Base-by-base conservation (phyloP, 2,113 vertebrate species). In the Falcunculus frontatus region DNA sequence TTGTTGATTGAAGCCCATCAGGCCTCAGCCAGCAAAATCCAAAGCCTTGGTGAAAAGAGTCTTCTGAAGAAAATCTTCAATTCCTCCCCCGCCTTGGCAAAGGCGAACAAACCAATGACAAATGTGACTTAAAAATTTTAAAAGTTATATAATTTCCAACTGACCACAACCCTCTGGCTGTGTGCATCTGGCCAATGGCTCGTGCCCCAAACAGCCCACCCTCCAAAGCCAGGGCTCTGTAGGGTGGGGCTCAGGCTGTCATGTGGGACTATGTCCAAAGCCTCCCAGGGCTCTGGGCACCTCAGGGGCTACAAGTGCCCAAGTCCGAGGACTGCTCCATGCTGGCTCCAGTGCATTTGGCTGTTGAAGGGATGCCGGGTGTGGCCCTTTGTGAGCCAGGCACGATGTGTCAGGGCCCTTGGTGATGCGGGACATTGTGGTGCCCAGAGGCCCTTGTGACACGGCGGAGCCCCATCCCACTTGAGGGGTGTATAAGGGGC, bases 181-280 rank as follows among this genome's bases (percentile, higher is more conserved):
- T 0, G 1, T 56, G n/a, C 52, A 37, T 37, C 50, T 47, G 52
- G 21, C 27, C 41, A 8, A 6, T 33, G 27, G 41, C 41, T 56
- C 2, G 0, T 21, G 21, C 9, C 33, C 21, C 2, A 2, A 18
- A 37, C 0, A 7, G 39, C 26, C 26, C 26, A 12, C 2, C 7
- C 12, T 37, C 26, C 26, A 46, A 55, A 55, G 16, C 12, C 27
- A 37, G 50, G 27, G 33, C 41, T 55, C 41, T 46, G 77, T 50
- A 37, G 33, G 11, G 33, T 32, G 41, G 33, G 13, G 62, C 16
- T n/a, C n/a, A n/a, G n/a, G n/a, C n/a, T n/a, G n/a, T 56, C 1
- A 41, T 30, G 39, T 32, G 33, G 33, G 62, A 46, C 4, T 5
- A 1, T 20, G 50, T 37, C 62, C 26, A 55, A 79, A 46, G 12